Percentiles rank a stretch among this genome's conserved stretches.
Evolutionary conservation across 2,113 vertebrate genomes (phyloP).

Genomic region (Cisticola juncidis): DNA sequence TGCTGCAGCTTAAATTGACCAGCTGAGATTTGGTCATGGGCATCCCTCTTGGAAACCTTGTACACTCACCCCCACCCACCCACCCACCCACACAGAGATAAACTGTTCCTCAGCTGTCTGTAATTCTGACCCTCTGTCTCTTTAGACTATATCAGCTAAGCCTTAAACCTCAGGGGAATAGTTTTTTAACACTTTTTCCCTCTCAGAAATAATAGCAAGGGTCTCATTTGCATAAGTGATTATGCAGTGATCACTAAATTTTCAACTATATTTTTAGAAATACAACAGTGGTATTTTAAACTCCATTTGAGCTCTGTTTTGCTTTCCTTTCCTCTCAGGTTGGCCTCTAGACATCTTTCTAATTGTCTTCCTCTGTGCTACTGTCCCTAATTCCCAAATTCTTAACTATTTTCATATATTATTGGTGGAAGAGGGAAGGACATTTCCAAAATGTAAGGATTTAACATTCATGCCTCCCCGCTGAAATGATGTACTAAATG

Average conservation of each 20-base stretch:
- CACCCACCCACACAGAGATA: not conserved
- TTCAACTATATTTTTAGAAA: not conserved
- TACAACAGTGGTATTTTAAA: not conserved
- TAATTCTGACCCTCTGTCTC: not conserved
- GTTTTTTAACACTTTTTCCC: not conserved
- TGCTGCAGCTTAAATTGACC: not conserved
- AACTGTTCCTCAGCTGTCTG: not conserved
- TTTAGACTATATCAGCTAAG: not conserved
- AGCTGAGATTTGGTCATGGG: accelerated
- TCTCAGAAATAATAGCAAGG: not conserved
- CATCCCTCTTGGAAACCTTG: not conserved
- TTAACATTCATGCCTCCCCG: not conserved
- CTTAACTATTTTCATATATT: not conserved
- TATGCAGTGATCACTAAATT: not conserved
- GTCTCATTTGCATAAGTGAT: not conserved
- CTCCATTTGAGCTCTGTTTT: not conserved
- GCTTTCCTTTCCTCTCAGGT: not conserved
- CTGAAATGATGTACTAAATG: not conserved
- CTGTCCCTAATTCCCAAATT: not conserved
- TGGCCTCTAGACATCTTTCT: not conserved
- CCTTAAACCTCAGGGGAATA: not conserved
- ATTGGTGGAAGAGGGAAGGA: not conserved
- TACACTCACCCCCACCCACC: not conserved
- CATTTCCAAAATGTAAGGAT: not conserved
- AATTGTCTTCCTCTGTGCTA: not conserved